Evolutionary conservation across 2,797 vertebrate species (phyloP).

Genomic region (Odontamblyopus rebecca): DNA sequence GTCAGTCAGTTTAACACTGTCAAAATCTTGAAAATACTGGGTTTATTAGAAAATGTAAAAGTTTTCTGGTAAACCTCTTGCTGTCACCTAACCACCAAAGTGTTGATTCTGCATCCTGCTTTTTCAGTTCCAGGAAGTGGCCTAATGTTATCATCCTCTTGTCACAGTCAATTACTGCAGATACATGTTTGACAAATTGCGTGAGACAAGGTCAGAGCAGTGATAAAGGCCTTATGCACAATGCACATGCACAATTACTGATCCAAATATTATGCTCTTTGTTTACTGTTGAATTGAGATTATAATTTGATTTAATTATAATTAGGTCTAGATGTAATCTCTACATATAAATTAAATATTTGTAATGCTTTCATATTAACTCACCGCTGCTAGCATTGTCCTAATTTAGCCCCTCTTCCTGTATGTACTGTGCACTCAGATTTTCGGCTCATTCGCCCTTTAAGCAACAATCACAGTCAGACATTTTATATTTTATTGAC

Average conservation of each 20-base stretch:
- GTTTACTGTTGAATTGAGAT: constrained; percentile 45
- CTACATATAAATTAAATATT: constrained; percentile 24
- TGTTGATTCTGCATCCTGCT: constrained; percentile 45
- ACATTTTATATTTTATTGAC: constrained; percentile 13
- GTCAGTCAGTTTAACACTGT: too few species aligned
- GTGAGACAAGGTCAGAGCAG: constrained; percentile 76
- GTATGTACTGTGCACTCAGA: constrained; percentile 9
- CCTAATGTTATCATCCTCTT: constrained; percentile 46
- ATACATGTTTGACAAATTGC: constrained; percentile 15
- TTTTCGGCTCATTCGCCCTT: constrained; percentile 8
- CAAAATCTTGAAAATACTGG: too few species aligned
- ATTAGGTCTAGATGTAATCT: constrained; percentile 32
- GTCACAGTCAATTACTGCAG: constrained; percentile 55
- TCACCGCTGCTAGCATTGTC: constrained; percentile 24
- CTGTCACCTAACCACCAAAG: constrained; percentile 35
- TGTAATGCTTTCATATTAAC: constrained; percentile 20
- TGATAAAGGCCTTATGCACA: constrained; percentile 44
- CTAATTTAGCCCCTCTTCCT: constrained; percentile 1
- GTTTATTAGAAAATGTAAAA: background rate
- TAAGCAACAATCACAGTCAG: background rate
- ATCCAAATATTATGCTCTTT: constrained; percentile 40
- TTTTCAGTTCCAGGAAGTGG: constrained; percentile 46
- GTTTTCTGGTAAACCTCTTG: background rate
- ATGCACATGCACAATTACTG: constrained; percentile 19
- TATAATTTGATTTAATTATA: constrained; percentile 1